Evolutionary conservation across 2,113 vertebrate species (phyloP), one percentile per base, ranked within the genome.

Genomic region (Atractosteus spatula): DNA sequence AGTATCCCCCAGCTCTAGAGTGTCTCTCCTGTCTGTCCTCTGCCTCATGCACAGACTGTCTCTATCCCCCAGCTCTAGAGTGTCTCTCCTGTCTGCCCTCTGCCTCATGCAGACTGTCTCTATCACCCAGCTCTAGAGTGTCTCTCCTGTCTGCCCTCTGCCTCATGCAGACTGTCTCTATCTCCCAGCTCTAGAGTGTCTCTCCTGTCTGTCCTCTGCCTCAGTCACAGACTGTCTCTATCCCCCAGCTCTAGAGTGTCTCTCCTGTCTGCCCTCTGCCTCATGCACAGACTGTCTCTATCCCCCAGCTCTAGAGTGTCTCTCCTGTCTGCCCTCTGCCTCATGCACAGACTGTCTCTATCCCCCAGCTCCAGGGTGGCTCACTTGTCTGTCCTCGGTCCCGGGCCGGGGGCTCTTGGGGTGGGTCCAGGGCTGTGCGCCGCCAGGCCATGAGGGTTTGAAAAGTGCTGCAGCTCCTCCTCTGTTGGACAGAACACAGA

Each of bases 401-500:
- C 88, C 77, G 83, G 81, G 71, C 86, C 89, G 68, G 87, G 87
- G 76, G 88, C 87, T 85, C 47, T 64, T 17, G 7, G 62, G n/a
- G 13, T 4, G 4, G 41, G 62, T 41, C 90, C 91, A 41, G 91
- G 91, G 79, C 91, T 93, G 85, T 92, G 90, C 83, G 89, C 87
- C 78, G 90, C 91, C 85, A 93, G 85, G 78, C 91, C 91, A 43
- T 92, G 90, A 86, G 90, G 90, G 84, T 93, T 93, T 85, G 88
- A 91, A 85, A 91, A 91, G 83, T 91, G 89, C 84, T 88, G 90
- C 70, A 90, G 90, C 80, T 93, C 90, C 85, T 92, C 91, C 81
- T 92, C 91, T 92, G 87, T 83, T 78, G 84, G 17, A 62, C 6
- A 62, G 59, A 62, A 8, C 6, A 62, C 59, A 62, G 6, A 62